A percentile compares a stretch with the other conserved stretches of the same genome.
Evolutionary conservation across 2,113 vertebrate species (phyloP).

Genomic region (Eleginops maclovinus): DNA sequence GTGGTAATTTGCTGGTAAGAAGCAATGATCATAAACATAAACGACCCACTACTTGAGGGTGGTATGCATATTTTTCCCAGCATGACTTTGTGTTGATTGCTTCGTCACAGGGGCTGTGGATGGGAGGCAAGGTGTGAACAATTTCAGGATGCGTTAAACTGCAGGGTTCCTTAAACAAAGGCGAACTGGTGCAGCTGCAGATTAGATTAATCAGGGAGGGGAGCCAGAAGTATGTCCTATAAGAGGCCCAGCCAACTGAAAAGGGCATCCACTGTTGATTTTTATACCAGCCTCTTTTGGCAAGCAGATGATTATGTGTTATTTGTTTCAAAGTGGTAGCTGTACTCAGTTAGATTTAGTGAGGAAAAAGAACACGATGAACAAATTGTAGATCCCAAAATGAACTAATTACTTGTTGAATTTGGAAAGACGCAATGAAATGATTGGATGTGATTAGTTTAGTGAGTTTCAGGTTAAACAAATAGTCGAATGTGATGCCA

Average conservation of each 20-base stretch:
- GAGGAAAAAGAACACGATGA: background rate
- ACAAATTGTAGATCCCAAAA: background rate
- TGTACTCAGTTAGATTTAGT: conserved; percentile 3
- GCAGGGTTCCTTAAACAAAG: background rate
- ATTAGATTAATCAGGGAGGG: background rate
- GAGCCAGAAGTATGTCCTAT: background rate
- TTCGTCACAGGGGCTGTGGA: background rate
- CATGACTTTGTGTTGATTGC: background rate
- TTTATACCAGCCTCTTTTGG: background rate
- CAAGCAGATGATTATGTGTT: conserved; percentile 19
- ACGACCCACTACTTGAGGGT: background rate
- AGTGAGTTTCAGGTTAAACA: background rate
- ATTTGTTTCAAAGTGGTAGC: conserved; percentile 9
- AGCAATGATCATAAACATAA: conserved; percentile 26
- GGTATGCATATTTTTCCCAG: conserved; percentile 16
- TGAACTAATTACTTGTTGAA: background rate
- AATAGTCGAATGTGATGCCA: background rate
- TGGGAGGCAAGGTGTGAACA: background rate
- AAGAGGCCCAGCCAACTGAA: background rate
- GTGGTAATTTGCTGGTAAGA: conserved; percentile 7
- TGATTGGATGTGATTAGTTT: background rate
- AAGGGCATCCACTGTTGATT: conserved; percentile 4
- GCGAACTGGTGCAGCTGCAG: background rate
- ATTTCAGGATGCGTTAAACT: conserved; percentile 13
- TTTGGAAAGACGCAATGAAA: background rate